Conservation (phyloP, 2,797 vertebrate genomes). For the Hybognathus amarus region DNA sequence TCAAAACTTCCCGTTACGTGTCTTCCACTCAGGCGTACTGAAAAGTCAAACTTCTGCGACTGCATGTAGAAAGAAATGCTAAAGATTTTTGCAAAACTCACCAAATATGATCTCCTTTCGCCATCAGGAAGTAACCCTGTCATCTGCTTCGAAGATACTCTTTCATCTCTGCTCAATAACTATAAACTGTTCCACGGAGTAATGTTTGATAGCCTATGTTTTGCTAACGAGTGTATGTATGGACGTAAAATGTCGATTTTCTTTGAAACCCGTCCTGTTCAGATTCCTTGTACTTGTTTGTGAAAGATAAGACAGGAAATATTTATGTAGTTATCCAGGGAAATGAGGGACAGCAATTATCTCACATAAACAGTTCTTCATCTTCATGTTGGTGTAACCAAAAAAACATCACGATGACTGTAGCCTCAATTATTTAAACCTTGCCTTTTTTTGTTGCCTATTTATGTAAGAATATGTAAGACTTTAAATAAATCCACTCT, state of each 20-base stretch:
- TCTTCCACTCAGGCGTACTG: slow-evolving; percentile 43
- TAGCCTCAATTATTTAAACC: background rate
- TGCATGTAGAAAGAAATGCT: background rate
- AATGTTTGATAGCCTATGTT: slow-evolving; percentile 5
- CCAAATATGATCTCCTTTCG: slow-evolving; percentile 63
- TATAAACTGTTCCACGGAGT: background rate
- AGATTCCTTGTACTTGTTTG: slow-evolving; percentile 67
- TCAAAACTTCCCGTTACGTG: slow-evolving; percentile 53
- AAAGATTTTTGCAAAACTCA: slow-evolving; percentile 57
- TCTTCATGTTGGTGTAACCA: slow-evolving; percentile 56
- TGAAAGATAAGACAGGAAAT: slow-evolving; percentile 69
- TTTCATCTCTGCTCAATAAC: slow-evolving; percentile 38
- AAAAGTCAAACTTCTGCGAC: slow-evolving; percentile 16
- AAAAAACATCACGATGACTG: slow-evolving; percentile 14
- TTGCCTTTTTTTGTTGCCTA: background rate
- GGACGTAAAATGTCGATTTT: slow-evolving; percentile 32
- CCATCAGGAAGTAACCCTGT: slow-evolving; percentile 66
- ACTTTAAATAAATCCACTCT: background rate
- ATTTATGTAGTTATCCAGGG: slow-evolving; percentile 66
- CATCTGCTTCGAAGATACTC: slow-evolving; percentile 60
- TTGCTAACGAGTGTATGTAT: background rate
- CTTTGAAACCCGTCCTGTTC: slow-evolving; percentile 43
- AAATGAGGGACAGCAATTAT: slow-evolving; percentile 66
- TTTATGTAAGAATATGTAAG: slow-evolving; percentile 4
- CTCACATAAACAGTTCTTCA: slow-evolving; percentile 64